Base-by-base conservation (phyloP, 2,113 vertebrate genomes). In the Acanthochromis polyacanthus region DNA sequence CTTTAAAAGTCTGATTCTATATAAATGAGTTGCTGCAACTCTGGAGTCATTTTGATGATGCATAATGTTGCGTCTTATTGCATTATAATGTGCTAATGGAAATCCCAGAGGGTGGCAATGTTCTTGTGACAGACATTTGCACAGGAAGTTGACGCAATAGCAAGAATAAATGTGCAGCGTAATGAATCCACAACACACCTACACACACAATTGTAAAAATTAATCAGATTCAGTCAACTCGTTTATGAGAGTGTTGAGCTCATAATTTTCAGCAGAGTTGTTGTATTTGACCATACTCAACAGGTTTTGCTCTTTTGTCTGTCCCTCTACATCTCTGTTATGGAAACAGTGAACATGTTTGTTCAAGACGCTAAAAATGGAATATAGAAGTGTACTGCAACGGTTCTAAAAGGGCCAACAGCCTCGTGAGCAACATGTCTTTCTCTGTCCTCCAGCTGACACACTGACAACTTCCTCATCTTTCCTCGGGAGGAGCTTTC, bases 401-500 rank as follows among this genome's bases (percentile, higher is more conserved):
- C 15, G 25, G 2, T 43, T 25, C 43, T 22, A 12, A 78, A 38
- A 65, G 10, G 28, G 3, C n/a, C 3, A 4, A 1, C 10, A 40
- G 51, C 22, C 75, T 64, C 4, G 4, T 22, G 62, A 51, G 68
- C n/a, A 45, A 43, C 48, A 40, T 28, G 2, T 22, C 51, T 71
- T 19, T 76, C 25, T 43, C 14, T 30, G 43, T 52, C 28, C 36
- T 60, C 61, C 30, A 59, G 64, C 58, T 77, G 40, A 58, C 80
- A 17, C 48, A 72, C 12, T 32, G 16, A 48, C 46, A 62, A 72
- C 84, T 91, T 90, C 85, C 80, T 83, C 16, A 68, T 76, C 20
- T 79, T 71, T 57, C 28, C 11, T 55, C 4, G 68, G 86, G 78
- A 81, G 81, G 75, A 52, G 71, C 79, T 30, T 78, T 14, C 19